Percentiles rank a stretch among this genome's conserved stretches.
These are phyloP conservation scores for Rhinatrema bivittatum DNA, from an alignment of 2,797 vertebrate genomes.

Conservation along the genomic window DNA sequence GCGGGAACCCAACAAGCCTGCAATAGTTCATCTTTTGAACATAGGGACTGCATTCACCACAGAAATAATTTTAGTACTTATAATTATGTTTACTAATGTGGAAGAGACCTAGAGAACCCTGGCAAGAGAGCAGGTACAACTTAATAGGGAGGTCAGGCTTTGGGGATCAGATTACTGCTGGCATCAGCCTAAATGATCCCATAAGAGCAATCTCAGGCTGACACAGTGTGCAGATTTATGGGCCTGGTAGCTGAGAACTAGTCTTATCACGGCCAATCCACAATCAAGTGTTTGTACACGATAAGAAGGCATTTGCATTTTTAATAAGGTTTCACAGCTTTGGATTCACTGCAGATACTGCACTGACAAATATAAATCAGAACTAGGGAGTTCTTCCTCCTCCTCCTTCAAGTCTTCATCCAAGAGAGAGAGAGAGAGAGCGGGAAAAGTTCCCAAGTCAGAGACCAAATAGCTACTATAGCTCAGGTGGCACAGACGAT, in stretches of 20 bases:
- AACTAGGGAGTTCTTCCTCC: conserved; percentile 21
- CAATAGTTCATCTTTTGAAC: conserved; percentile 4
- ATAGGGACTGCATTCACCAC: conserved; percentile 9
- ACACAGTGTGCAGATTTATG: conserved; percentile 33
- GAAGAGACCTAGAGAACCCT: conserved; percentile 12
- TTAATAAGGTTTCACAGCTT: conserved; percentile 35
- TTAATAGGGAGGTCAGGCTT: conserved; percentile 26
- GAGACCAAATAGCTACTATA: background rate
- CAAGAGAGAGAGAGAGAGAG: conserved; percentile 5
- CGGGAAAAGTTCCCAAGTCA: background rate
- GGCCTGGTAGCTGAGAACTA: conserved; percentile 10
- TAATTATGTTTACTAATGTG: conserved; percentile 10
- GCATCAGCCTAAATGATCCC: conserved; percentile 28
- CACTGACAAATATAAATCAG: conserved; percentile 26
- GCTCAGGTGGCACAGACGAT: background rate
- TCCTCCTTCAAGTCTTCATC: conserved; percentile 14
- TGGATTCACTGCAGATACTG: conserved; percentile 25
- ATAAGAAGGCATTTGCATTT: conserved; percentile 68
- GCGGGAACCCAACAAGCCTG: background rate
- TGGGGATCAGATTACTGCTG: conserved; percentile 23
- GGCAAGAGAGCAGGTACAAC: conserved; percentile 1
- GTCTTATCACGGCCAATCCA: conserved; percentile 61
- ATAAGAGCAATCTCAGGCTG: conserved; percentile 14
- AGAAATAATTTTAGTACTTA: conserved; percentile 23
- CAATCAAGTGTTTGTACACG: conserved; percentile 68